phyloP scores from a whole-genome alignment of 2,888 invertebrate genomes.

The Bursaphelenchus okinawaensis region DNA sequence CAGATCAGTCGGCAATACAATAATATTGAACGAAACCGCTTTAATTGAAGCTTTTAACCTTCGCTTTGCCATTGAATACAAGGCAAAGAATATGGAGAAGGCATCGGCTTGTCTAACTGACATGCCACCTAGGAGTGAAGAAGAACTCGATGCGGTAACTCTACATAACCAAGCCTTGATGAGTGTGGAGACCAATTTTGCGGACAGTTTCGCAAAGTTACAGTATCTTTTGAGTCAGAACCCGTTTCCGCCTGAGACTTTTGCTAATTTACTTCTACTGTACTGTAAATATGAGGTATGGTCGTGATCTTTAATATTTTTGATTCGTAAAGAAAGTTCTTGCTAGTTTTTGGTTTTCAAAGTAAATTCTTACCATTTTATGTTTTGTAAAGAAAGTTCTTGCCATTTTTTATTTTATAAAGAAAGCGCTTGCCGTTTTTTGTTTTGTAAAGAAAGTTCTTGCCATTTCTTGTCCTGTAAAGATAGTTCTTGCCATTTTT shows the following conservation, averaged over 20 bases:
- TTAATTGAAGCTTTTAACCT: constrained; percentile 95
- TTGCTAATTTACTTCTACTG: constrained; percentile 83
- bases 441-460: too few species aligned
- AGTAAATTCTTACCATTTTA: too few species aligned
- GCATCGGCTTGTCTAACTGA: constrained; percentile 62
- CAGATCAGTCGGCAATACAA: constrained; percentile 88
- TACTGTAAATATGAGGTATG: constrained; percentile 83
- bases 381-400: too few species aligned
- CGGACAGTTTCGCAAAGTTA: constrained; percentile 87
- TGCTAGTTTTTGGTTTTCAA: too few species aligned
- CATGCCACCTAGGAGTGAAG: constrained; percentile 74
- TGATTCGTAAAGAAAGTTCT: too few species aligned
- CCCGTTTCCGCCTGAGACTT: constrained; percentile 93
- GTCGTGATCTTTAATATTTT: too few species aligned
- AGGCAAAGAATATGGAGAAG: constrained; percentile 69
- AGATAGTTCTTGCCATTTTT: too few species aligned
- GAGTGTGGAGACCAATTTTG: constrained; percentile 77
- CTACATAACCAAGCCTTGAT: constrained; percentile 90
- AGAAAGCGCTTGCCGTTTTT: too few species aligned
- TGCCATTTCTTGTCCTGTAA: too few species aligned
- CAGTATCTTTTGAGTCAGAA: constrained; percentile 90
- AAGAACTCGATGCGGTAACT: constrained; percentile 93
- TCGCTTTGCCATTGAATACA: constrained; percentile 95
- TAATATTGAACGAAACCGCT: constrained; percentile 87
- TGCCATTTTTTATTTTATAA: too few species aligned